Conservation (phyloP, 2,888 invertebrate species). For the Drosophila macrospina region DNA sequence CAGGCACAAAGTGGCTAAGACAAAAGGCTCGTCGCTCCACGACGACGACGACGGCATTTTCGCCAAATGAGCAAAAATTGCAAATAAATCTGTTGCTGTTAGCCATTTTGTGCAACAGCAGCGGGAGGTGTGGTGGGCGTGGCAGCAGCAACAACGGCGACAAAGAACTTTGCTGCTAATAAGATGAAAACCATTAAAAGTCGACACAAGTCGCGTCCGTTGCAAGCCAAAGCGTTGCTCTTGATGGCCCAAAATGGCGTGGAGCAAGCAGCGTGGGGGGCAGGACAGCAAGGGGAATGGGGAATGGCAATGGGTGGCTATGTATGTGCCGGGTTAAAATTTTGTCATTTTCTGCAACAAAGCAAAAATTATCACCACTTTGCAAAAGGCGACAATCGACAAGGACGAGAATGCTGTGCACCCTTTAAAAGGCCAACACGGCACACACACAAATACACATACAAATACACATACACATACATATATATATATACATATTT, state of each 20-base stretch:
- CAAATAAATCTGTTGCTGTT: conserved; percentile 82
- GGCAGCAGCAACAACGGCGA: conserved; percentile 55
- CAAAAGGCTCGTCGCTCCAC: conserved; percentile 70
- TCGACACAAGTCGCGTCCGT: conserved; percentile 81
- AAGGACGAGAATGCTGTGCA: conserved; percentile 45
- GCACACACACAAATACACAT: neutral
- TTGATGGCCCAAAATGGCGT: neutral
- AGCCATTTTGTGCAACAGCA: conserved; percentile 63
- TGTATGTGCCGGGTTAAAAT: conserved; percentile 66
- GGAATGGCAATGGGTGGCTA: conserved; percentile 12
- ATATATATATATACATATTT: neutral
- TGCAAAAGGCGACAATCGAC: conserved; percentile 69
- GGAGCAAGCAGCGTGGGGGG: too few species aligned
- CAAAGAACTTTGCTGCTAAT: conserved; percentile 83
- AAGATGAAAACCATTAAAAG: conserved; percentile 82
- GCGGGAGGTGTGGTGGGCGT: conserved; percentile 53
- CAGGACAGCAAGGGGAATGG: neutral
- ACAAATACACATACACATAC: neutral
- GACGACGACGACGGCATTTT: conserved; percentile 45
- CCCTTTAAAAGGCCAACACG: conserved; percentile 62
- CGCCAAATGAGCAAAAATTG: conserved; percentile 79
- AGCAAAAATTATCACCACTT: conserved; percentile 83
- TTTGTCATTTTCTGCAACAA: conserved; percentile 82
- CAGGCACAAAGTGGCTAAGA: conserved; percentile 75
- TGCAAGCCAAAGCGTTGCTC: conserved; percentile 53